Evolutionary conservation across 2,888 invertebrate genomes (phyloP).

Genomic region (Lampropteryx suffumata): DNA sequence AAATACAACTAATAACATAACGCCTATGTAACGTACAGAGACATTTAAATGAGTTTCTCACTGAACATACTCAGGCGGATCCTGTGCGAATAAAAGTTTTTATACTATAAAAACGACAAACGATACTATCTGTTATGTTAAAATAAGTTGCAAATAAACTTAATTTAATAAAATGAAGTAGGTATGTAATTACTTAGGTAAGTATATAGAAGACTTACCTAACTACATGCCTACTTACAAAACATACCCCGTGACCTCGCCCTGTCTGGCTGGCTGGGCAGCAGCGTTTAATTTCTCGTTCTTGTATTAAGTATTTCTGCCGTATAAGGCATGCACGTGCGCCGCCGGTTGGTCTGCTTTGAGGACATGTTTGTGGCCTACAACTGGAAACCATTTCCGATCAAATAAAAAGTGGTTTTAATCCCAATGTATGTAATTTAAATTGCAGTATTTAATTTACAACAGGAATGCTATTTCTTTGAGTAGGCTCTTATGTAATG

Average conservation of each 20-base stretch:
- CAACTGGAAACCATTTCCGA: slow-evolving; percentile 38
- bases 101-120: too few species aligned
- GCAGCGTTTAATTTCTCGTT: slow-evolving; percentile 73
- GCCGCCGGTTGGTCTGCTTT: slow-evolving; percentile 52
- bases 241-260: slow-evolving; percentile 61
- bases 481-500: slow-evolving; percentile 19
- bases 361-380: slow-evolving; percentile 44
- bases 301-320: slow-evolving; percentile 73
- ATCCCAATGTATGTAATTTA: slow-evolving; percentile 30
- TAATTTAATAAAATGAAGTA: too few species aligned
- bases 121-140: too few species aligned
- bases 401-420: slow-evolving; percentile 36
- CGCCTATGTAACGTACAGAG: too few species aligned
- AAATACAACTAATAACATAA: too few species aligned
- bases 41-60: too few species aligned
- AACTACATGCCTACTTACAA: too few species aligned
- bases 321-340: slow-evolving; percentile 75
- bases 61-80: too few species aligned
- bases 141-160: too few species aligned
- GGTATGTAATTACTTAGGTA: too few species aligned
- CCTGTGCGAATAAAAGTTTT: too few species aligned
- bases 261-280: slow-evolving; percentile 42
- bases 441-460: slow-evolving; percentile 15
- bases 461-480: slow-evolving; percentile 29
- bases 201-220: slow-evolving; percentile 60